Evolutionary conservation across 92 coral and sea anemone species (phyloP), one percentile per base, ranked within the genome.

Genomic region (Chrysogorgia sp.): DNA sequence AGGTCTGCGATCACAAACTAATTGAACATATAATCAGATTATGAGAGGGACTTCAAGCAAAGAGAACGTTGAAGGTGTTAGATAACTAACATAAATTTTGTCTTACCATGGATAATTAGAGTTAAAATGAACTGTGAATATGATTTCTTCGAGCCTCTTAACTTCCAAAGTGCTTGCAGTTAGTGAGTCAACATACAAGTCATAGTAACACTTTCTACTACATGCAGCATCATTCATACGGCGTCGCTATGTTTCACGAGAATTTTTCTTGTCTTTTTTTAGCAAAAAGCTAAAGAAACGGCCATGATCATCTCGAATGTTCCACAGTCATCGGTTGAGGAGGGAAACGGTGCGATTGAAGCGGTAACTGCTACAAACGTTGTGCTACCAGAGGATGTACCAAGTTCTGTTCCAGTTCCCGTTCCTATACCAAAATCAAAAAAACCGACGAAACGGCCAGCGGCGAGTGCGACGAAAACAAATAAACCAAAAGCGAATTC

Each of bases 201-300:
- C 12, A 37, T 47, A 15, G n/a, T n/a, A 47, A 12, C 53, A 6
- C 15, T 47, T n/a, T 7, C 10, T 47, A 47, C 2, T 47, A 12
- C 17, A 7, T 47, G 53, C n/a, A 12, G 53, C 7, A 47, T 7
- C 7, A 6, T 6, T 15, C 7, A 2, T 47, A 2, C 15, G 12
- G 6, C 15, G n/a, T 15, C 15, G 7, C 15, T n/a, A 47, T 47
- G n/a, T 47, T 47, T 47, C 2, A n/a, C n/a, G n/a, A n/a, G 10
- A 7, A 15, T 6, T 47, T 6, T 6, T 7, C n/a, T 6, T 15
- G 34, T 57, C 32, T 6, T 57, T 23, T 56, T 72, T 19, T 34
- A 72, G 79, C 79, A 72, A 72, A 72, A 72, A 56, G 65, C 79
- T 8, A 72, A 72, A 37, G 79, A 72, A 53, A 24, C 79, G 32